Conservation (phyloP, 1,140 invertebrate genomes). For the Drosophila bocqueti region DNA sequence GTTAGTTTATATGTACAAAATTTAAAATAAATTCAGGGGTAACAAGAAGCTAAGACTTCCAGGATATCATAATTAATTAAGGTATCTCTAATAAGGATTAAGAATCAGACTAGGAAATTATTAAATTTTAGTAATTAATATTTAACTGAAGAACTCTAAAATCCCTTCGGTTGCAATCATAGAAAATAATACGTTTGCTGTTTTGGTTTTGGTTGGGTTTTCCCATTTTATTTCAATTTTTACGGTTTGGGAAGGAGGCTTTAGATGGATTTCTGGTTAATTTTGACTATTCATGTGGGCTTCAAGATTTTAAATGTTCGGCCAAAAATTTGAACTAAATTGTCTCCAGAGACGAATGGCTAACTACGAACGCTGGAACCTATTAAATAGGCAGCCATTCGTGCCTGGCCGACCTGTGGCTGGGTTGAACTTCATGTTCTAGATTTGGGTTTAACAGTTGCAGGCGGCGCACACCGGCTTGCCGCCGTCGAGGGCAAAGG, state of each 20-base stretch:
- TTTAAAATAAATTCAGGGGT: neutral
- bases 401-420: neutral
- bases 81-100: too few relatives aligned
- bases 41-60: too few relatives aligned
- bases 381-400: neutral
- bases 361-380: constrained; percentile 38
- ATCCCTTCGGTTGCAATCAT: neutral
- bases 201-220: neutral
- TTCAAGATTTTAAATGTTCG: neutral
- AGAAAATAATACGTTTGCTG: too few relatives aligned
- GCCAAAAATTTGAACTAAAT: neutral
- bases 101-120: too few relatives aligned
- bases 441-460: constrained; percentile 29
- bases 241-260: neutral
- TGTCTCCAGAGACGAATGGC: constrained; percentile 14
- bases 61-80: too few relatives aligned
- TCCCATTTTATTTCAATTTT: neutral
- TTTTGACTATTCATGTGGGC: neutral
- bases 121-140: too few relatives aligned
- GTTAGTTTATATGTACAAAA: neutral
- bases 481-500: constrained; percentile 87
- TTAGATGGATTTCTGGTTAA: neutral
- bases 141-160: neutral
- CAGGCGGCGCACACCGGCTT: constrained; percentile 87
- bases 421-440: neutral